A percentile compares a stretch with the other conserved stretches of the same genome.
Conservation (phyloP, 2,888 invertebrate species). For the Xanthorhoe spadicearia region DNA sequence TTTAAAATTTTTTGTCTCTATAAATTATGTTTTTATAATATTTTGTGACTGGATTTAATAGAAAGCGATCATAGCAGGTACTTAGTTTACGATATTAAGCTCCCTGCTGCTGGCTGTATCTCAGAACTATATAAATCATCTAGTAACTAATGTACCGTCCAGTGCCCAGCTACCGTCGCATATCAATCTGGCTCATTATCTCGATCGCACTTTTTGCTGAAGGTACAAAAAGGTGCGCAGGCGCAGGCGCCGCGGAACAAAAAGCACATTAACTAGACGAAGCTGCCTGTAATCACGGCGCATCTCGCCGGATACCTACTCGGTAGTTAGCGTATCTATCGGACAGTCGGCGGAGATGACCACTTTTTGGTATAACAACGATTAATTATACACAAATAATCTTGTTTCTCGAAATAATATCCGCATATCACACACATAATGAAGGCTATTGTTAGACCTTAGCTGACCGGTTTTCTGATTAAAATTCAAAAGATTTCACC, state of each 20-base stretch:
- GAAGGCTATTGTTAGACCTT: too few species aligned
- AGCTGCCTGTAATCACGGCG: slow-evolving; percentile 26
- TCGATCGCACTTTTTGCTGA: slow-evolving; percentile 23
- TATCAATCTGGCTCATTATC: slow-evolving; percentile 29
- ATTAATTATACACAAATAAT: neutral
- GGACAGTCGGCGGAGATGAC: neutral
- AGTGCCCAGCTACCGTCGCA: neutral
- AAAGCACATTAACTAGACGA: slow-evolving; percentile 34
- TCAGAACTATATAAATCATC: neutral
- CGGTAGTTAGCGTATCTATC: neutral
- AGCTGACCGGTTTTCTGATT: too few species aligned
- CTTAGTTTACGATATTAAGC: neutral
- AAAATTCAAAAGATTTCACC: too few species aligned
- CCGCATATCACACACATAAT: too few species aligned
- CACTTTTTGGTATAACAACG: neutral
- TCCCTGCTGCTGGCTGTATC: neutral
- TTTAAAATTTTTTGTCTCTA: too few species aligned
- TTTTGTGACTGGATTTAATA: too few species aligned
- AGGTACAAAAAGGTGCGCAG: slow-evolving; percentile 9
- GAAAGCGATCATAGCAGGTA: too few species aligned
- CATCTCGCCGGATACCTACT: slow-evolving; percentile 6
- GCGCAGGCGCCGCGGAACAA: slow-evolving; percentile 20
- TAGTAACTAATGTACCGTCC: neutral
- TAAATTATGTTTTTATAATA: too few species aligned
- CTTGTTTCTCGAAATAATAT: too few species aligned